A percentile compares a stretch with the other conserved stretches of the same genome.
These are phyloP conservation scores for Noctua comes DNA, from an alignment of 2,888 invertebrate genomes.

Conservation along the genomic window DNA sequence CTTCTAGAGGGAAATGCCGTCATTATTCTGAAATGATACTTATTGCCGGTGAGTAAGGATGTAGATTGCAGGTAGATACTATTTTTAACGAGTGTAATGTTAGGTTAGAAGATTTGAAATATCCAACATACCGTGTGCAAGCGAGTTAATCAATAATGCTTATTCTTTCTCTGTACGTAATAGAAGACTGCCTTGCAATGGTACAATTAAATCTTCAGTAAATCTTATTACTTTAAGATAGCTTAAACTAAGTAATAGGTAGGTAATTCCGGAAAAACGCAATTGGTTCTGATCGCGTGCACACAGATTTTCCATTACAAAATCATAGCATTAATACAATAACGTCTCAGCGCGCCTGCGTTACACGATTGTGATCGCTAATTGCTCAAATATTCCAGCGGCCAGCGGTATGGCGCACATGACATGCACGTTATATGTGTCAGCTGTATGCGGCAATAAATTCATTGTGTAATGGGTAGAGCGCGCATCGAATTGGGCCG, in stretches of 20 bases:
- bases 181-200: not conserved
- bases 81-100: no score
- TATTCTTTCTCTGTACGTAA: not conserved
- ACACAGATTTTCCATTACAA: conserved; percentile 15
- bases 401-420: conserved; percentile 74
- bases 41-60: not conserved
- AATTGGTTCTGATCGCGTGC: not conserved
- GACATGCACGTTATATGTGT: conserved; percentile 86
- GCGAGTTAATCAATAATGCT: not conserved
- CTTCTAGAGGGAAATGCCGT: not conserved
- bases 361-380: conserved; percentile 67
- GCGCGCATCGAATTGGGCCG: conserved; percentile 87
- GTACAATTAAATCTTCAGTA: no score
- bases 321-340: conserved; percentile 46
- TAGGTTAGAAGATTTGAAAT: no score
- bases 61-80: no score
- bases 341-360: conserved; percentile 47
- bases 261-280: not conserved
- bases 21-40: not conserved
- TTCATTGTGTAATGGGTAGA: conserved; percentile 88
- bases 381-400: conserved; percentile 78
- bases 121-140: no score
- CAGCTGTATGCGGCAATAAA: conserved; percentile 87
- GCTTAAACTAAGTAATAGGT: not conserved
- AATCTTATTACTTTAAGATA: no score